Percentiles rank a stretch among this genome's conserved stretches.
Conservation (phyloP, 1,140 invertebrate genomes). For the Caerostris extrusa region DNA sequence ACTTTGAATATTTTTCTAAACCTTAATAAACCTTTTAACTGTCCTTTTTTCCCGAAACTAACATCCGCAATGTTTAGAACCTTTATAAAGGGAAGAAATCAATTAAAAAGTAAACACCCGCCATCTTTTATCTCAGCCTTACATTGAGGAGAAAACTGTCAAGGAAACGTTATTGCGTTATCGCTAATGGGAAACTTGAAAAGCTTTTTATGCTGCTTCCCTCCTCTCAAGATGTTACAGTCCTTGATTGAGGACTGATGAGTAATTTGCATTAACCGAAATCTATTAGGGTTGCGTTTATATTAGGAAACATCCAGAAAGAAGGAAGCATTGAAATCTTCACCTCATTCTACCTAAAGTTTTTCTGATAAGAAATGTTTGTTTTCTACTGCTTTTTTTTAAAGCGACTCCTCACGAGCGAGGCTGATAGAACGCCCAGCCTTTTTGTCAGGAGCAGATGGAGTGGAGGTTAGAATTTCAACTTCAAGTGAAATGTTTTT, state of each 20-base stretch:
- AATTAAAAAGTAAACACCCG: neutral
- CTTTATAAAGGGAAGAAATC: neutral
- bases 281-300: conserved; percentile 37
- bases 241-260: neutral
- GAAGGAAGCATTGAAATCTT: neutral
- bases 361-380: neutral
- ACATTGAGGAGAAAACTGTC: neutral
- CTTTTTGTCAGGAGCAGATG: neutral
- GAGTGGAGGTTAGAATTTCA: neutral
- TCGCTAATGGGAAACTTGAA: conserved; percentile 28
- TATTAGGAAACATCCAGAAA: neutral
- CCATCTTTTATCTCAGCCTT: neutral
- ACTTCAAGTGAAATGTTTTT: neutral
- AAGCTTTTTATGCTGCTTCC: conserved; percentile 19
- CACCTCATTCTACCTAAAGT: neutral
- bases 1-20: too few relatives aligned
- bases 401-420: neutral
- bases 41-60: too few relatives aligned
- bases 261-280: conserved; percentile 45
- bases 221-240: neutral
- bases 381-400: neutral
- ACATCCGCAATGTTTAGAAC: too few relatives aligned
- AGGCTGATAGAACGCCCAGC: too few relatives aligned
- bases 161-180: conserved; percentile 9
- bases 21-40: too few relatives aligned